Base-by-base conservation (phyloP, 2,888 invertebrate genomes). In the Carcina quercana region DNA sequence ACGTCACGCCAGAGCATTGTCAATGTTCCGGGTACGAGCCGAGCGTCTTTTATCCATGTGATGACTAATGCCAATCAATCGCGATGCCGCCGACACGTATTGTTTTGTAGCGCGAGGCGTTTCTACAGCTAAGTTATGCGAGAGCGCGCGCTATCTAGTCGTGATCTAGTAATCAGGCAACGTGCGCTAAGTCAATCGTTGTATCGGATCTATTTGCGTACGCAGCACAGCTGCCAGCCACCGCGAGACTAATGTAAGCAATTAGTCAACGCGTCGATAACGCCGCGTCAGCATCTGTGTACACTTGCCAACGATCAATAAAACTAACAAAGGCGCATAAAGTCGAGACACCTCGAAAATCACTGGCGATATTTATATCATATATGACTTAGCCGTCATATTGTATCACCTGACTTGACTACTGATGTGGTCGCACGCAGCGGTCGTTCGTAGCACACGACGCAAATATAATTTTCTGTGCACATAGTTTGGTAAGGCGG, bases 121-220 rank as follows among this genome's bases (percentile, higher is more conserved):
- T 28, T 17, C 7, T 28, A n/a, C 8, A 17, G 17, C 27, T 11
- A 12, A 28, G 27, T 7, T 28, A 17, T 22, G 27, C n/a, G n/a
- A n/a, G n/a, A n/a, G n/a, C n/a, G n/a, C 25, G 30, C 11, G 19
- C 13, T 32, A 27, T 38, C 30, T 34, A 37, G 34, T 35, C 32
- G 30, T 17, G 28, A 15, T 45, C 43, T 52, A 15, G 51, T 59
- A 55, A 59, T 59, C 59, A 49, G 63, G 74, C 69, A 74, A 71
- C 61, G 70, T 78, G 78, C 38, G 56, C 52, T 65, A 61, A 71
- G 65, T 76, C 73, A 73, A 72, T 76, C 73, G 64, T 53, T 59
- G 53, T 61, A 59, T 55, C 49, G 59, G 50, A 63, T 65, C 66
- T 76, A 76, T 80, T 76, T 79, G 64, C 67, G 75, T 71, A 58